Percentiles rank a stretch among this genome's conserved stretches.
These are phyloP conservation scores for Malachius bipustulatus DNA, from an alignment of 2,888 invertebrate species.

Conservation along the genomic window DNA sequence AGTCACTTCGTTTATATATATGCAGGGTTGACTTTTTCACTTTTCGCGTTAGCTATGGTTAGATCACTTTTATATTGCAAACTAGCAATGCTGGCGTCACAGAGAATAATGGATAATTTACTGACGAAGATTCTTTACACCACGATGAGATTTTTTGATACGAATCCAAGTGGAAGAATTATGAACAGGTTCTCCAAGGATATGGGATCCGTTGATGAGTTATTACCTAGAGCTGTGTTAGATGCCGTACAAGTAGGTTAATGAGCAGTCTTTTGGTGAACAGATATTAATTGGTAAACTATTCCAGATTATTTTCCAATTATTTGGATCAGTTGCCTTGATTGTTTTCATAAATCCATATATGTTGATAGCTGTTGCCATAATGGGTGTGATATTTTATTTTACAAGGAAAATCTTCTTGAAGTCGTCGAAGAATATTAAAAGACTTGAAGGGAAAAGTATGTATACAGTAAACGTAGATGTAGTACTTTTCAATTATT, in stretches of 20 bases:
- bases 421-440: constrained; percentile 60
- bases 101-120: constrained; percentile 56
- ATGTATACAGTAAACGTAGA: too few species aligned
- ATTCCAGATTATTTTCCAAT: constrained; percentile 34
- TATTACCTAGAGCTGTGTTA: constrained; percentile 49
- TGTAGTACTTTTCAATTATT: constrained; percentile 3
- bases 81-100: constrained; percentile 50
- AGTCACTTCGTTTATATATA: too few species aligned
- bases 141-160: constrained; percentile 62
- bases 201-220: constrained; percentile 61
- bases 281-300: constrained; percentile 8
- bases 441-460: constrained; percentile 57
- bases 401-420: constrained; percentile 56
- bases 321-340: constrained; percentile 63
- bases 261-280: background rate
- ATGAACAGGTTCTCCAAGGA: constrained; percentile 70
- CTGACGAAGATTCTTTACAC: constrained; percentile 43
- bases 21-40: too few species aligned
- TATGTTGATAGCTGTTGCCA: constrained; percentile 50
- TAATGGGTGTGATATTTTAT: constrained; percentile 53
- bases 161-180: constrained; percentile 65
- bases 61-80: constrained; percentile 49
- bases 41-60: constrained; percentile 44
- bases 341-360: constrained; percentile 60
- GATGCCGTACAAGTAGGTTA: constrained; percentile 37